phyloP scores from a whole-genome alignment of 2,797 vertebrate species.

The Paguma larvata region DNA sequence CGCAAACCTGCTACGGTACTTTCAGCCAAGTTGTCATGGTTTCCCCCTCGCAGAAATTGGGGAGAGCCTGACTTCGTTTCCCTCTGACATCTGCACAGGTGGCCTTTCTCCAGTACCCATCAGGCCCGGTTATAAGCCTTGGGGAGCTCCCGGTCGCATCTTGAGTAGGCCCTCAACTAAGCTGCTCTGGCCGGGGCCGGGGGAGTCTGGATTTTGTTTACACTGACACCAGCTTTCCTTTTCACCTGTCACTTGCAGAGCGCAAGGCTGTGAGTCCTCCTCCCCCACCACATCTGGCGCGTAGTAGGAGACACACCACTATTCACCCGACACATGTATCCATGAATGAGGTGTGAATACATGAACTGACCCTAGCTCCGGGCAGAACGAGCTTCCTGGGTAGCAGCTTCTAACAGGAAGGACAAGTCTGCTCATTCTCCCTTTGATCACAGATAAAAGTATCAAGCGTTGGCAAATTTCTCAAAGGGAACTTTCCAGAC shows the following conservation, averaged over 20 bases:
- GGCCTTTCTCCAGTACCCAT: not conserved
- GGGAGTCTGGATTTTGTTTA: not conserved
- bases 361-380: fast-evolving
- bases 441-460: not conserved
- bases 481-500: not conserved
- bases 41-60: not conserved
- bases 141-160: fast-evolving
- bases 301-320: not conserved
- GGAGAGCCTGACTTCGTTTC: not conserved
- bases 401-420: not conserved
- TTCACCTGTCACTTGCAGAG: not conserved
- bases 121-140: not conserved
- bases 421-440: not conserved
- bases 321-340: fast-evolving
- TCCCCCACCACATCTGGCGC: not conserved
- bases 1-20: fast-evolving
- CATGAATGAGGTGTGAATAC: fast-evolving
- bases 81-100: not conserved
- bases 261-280: not conserved
- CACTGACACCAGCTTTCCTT: not conserved
- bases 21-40: not conserved
- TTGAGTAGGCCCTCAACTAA: no score
- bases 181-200: not conserved
- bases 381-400: not conserved
- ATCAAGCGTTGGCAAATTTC: not conserved